Evolutionary conservation across 2,113 vertebrate genomes (phyloP).

Genomic region (Gorsachius goisagi): DNA sequence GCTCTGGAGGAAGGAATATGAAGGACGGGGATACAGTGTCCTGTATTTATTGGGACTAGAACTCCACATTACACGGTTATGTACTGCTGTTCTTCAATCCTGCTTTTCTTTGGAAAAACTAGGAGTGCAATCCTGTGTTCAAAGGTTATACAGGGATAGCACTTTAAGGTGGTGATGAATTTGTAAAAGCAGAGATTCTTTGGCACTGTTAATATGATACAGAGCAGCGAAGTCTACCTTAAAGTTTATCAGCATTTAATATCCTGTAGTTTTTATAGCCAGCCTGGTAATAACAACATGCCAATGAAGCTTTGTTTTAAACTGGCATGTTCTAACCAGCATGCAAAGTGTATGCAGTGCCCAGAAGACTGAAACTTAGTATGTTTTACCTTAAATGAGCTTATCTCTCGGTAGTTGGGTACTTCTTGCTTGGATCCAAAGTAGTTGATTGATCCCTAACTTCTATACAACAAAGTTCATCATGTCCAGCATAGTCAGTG

Average conservation of each 20-base stretch:
- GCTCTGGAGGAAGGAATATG: neutral
- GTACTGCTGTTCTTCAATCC: neutral
- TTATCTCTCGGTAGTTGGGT: neutral
- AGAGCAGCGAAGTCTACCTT: neutral
- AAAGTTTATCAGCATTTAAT: neutral
- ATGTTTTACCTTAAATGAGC: neutral
- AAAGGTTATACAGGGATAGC: neutral
- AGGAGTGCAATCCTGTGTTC: neutral
- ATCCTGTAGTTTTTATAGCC: neutral
- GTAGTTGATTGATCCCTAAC: neutral
- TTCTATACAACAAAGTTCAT: neutral
- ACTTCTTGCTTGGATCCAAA: neutral
- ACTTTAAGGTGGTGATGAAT: neutral
- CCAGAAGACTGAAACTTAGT: neutral
- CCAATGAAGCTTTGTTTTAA: neutral
- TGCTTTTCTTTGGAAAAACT: neutral
- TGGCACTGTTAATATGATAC: neutral
- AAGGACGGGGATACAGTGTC: neutral
- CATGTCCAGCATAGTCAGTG: neutral
- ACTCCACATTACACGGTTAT: neutral
- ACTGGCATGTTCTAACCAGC: neutral
- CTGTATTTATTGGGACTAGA: neutral
- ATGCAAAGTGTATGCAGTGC: neutral
- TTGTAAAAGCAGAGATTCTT: neutral
- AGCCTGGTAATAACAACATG: neutral